Base-by-base conservation (phyloP, 2,797 vertebrate genomes). In the Eulemur mongoz region DNA sequence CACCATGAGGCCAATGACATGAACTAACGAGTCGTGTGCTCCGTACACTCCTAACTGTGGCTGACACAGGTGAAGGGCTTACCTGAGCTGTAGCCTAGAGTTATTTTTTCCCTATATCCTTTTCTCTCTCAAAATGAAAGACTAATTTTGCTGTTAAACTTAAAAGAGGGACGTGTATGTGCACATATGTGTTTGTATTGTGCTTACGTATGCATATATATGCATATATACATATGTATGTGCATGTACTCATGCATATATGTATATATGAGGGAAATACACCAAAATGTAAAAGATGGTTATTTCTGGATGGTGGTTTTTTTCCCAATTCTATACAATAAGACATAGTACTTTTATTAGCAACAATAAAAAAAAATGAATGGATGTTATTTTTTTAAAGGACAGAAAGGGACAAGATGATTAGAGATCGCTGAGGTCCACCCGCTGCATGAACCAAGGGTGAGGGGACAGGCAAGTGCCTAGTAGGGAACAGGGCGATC, bases 181-280 rank as follows among this genome's bases (percentile, higher is more conserved):
- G 32, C 9, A 17, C 67, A 14, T 59, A 32, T 82, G 17, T 61
- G 57, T 54, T 18, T 90, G 52, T 48, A n/a, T 61, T 61, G 52
- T 80, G 54, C 17, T 59, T 61, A 57, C 40, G 52, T 59, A 13
- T 23, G n/a, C 7, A 7, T 38, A 69, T 30, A 45, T 45, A 35
- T 23, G 45, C 92, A 73, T 59, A 84, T 54, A 52, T 70, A 78
- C 80, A 73, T 78, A 13, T 80, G 59, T 87, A 27, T 40, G 13
- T 72, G 70, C 54, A 75, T 78, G 30, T 96, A 52, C 69, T 35
- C 76, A 63, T 75, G 25, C 65, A 94, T 83, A 50, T 96, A 75
- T 95, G 75, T 96, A 81, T 91, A 95, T 94, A 81, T 93, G 89
- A 97, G 95, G 43, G 95, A 97, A 97, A 95, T 95, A 94, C 18